Base-by-base conservation (phyloP, 1,140 invertebrate species). In the Drosophila ogumai region DNA sequence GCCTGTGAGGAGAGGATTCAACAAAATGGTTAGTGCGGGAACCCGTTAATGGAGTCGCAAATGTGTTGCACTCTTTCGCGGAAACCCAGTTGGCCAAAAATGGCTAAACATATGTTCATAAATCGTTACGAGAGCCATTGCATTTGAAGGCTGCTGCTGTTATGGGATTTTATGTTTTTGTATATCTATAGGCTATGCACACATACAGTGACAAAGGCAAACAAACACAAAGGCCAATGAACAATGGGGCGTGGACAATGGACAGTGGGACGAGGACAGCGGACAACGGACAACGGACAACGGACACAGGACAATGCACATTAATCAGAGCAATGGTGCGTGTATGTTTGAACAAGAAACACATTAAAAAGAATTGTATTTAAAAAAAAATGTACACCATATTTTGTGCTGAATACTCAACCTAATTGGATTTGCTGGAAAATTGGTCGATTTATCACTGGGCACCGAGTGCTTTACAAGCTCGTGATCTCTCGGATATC, bases 1-100 rank as follows among this genome's bases (percentile, higher is more conserved):
- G 96, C 94, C 96, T 97, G 94, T 73, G 93, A 31, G 66, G 44
- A 50, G 68, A 69, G 31, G 63, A 50, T 19, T 32, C 57, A 3
- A 25, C 1, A 1, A 4, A 19, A 17, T 13, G 15, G 56, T 85
- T 54, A 85, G 50, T 61, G 8, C 12, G 12, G 15, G 10, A 13
- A 43, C 41, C n/a, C 31, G 41, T 41, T 32, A 60, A 60, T 55
- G 46, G 73, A 76, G 73, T 76, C 55, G 41, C 49, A 25, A 54
- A 44, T 43, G 40, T 59, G 46, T 56, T 80, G 77, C 58, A 68
- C 36, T 59, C 54, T 55, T 46, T 59, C 67, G 31, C 22, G 22
- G 3, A 19, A 15, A 17, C 59, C 7, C 58, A 36, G 1, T 7
- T 46, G 41, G 41, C 56, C 31, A 9, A 46, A 63, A 68, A 41